Percentiles rank a stretch among this genome's conserved stretches.
These are phyloP conservation scores for Tachysurus vachellii DNA, from an alignment of 2,113 vertebrate species.

Conservation along the genomic window DNA sequence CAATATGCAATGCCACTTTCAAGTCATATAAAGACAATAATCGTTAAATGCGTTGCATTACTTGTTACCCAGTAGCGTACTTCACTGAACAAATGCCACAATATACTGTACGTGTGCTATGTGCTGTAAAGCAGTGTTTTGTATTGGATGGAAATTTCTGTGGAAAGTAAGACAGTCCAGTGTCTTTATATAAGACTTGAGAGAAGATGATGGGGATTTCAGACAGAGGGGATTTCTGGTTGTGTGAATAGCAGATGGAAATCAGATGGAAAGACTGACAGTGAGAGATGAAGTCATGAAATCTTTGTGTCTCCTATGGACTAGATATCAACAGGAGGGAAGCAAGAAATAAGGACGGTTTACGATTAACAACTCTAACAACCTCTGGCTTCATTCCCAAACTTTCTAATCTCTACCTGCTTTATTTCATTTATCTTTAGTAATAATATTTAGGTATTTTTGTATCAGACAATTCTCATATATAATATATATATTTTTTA, in stretches of 20 bases:
- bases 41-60: neutral
- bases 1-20: neutral
- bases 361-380: neutral
- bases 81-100: neutral
- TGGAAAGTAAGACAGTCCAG: neutral
- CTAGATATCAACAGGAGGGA: conserved; percentile 17
- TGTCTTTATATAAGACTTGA: neutral
- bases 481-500: neutral
- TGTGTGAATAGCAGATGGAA: neutral
- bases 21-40: neutral
- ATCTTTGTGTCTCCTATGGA: conserved; percentile 29
- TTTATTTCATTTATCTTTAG: neutral
- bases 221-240: neutral
- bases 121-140: neutral
- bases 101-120: neutral
- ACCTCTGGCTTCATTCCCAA: neutral
- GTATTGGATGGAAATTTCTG: neutral
- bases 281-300: conserved; percentile 28
- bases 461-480: too few species aligned
- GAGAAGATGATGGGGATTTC: neutral
- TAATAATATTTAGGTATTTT: neutral
- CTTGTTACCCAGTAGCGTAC: neutral
- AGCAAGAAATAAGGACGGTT: neutral
- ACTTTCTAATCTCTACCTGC: neutral
- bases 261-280: conserved; percentile 32